Percentiles rank a stretch among this genome's conserved stretches.
Conservation (phyloP, 2,888 invertebrate species). For the Andrena praecox region DNA sequence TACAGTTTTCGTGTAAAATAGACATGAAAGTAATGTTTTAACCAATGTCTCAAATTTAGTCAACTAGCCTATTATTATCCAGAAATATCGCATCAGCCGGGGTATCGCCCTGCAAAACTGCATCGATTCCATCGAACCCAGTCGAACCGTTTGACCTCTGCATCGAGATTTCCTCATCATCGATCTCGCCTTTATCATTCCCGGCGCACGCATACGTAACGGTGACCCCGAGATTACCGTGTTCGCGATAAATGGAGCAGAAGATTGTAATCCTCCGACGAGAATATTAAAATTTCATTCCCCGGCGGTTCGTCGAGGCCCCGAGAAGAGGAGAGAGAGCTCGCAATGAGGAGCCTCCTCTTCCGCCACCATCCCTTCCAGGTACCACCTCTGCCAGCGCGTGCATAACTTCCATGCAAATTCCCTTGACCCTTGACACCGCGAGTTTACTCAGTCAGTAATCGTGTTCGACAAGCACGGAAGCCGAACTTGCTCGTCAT, state of each 20-base stretch:
- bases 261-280: constrained; percentile 4
- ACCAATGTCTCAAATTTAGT: no score
- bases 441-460: constrained; percentile 47
- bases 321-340: background rate
- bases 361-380: background rate
- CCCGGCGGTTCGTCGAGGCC: background rate
- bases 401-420: constrained; percentile 51
- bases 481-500: constrained; percentile 42
- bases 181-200: constrained; percentile 26
- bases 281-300: constrained; percentile 5
- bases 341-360: no score
- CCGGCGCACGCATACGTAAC: constrained; percentile 23
- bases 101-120: background rate
- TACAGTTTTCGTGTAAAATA: no score
- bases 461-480: constrained; percentile 61
- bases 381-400: background rate
- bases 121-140: background rate
- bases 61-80: no score
- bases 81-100: background rate
- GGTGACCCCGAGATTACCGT: constrained; percentile 43
- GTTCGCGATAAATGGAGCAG: constrained; percentile 24
- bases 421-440: constrained; percentile 63
- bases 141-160: constrained; percentile 32
- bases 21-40: no score
- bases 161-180: constrained; percentile 40